Evolutionary conservation across 2,113 vertebrate species (phyloP), one percentile per base, ranked within the genome.

Genomic region (Embiotoca jacksoni): DNA sequence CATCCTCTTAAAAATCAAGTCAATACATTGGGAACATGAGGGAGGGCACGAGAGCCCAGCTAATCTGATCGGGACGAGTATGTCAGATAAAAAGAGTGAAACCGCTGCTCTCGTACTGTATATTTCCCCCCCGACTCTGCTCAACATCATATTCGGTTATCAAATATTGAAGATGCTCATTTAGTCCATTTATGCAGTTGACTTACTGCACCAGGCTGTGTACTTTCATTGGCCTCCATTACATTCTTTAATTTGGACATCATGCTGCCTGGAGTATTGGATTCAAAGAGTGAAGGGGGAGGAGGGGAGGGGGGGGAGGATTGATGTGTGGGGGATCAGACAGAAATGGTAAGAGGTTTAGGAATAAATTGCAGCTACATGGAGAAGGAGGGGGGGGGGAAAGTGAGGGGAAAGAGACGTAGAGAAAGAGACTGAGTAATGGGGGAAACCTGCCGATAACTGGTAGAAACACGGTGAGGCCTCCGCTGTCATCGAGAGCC

Each of bases 401-500:
- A n/a, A 58, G 23, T 37, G 65, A 66, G 52, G 46, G 60, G 64
- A 55, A 39, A 7, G 58, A 54, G 54, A 59, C 2, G 31, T 53
- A 65, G 67, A 79, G 75, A 78, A 71, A 75, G 75, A 72, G 86
- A 72, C 53, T 69, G 81, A 75, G 74, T 81, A 77, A 82, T 82
- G 41, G 66, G 69, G 68, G 73, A 69, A 82, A 85, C 83, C 75
- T 80, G 80, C 74, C 57, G 67, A 89, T 86, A 90, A 87, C 68
- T 85, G 82, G 87, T 81, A 83, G 77, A 87, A 90, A 84, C 87
- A 84, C 49, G 68, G 81, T 39, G 71, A 81, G 84, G 86, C 83
- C 80, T 81, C 82, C 35, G 64, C 83, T 80, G 86, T 86, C 83
- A 91, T 88, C 66, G 74, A 69, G 65, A 84, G 81, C 86, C 91